Evolutionary conservation across 2,113 vertebrate species (phyloP).

Genomic region (Tachycineta bicolor): DNA sequence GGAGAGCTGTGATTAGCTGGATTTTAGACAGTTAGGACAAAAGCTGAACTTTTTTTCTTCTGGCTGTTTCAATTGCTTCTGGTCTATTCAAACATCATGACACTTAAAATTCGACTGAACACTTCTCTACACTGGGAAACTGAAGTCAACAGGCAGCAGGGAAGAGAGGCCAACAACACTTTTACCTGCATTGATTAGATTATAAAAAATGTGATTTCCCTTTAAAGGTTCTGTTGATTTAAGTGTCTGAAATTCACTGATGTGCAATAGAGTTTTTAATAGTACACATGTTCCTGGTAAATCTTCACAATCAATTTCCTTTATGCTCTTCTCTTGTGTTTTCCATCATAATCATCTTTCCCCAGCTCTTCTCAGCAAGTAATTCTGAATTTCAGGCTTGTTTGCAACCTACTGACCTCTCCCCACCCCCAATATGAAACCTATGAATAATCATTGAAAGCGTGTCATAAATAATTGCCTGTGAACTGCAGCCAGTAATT

Average conservation of each 20-base stretch:
- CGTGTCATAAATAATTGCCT: conserved; percentile 55
- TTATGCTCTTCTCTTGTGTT: conserved; percentile 1
- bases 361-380: not conserved
- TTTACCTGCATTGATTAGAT: conserved; percentile 30
- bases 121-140: not conserved
- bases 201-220: conserved; percentile 35
- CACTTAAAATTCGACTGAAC: not conserved
- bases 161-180: not conserved
- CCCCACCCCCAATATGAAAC: not conserved
- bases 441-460: conserved; percentile 51
- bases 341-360: not conserved
- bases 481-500: conserved; percentile 44
- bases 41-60: not conserved
- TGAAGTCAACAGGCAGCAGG: not conserved
- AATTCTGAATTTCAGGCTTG: conserved; percentile 29
- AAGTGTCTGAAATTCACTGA: conserved; percentile 14
- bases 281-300: conserved; percentile 23
- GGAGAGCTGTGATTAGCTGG: not conserved
- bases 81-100: not conserved
- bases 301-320: conserved; percentile 54
- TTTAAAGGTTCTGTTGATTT: conserved; percentile 42
- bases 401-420: conserved; percentile 23
- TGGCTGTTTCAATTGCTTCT: not conserved
- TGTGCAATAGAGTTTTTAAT: conserved; percentile 41
- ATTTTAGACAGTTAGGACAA: not conserved